Base-by-base conservation (phyloP, 2,113 vertebrate genomes). In the Trematomus loennbergii region DNA sequence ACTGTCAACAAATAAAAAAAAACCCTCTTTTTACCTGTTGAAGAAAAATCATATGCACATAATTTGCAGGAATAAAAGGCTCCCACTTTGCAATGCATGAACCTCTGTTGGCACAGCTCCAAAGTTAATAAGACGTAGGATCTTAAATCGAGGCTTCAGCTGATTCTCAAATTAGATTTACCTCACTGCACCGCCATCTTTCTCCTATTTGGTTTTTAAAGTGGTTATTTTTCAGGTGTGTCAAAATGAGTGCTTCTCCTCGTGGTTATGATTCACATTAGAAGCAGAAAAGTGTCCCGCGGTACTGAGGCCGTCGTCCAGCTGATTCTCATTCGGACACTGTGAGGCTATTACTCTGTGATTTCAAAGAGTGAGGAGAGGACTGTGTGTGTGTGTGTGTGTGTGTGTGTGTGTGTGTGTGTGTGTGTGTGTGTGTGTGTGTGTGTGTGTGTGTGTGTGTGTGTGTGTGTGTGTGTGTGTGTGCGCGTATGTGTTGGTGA, bases 311-410 rank as follows among this genome's bases (percentile, higher is more conserved):
- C 69, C 40, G 36, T 15, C 16, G 59, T 65, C 25, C 78, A 78
- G 46, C 67, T 67, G 64, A 74, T 61, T 79, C 62, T 58, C 48
- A 45, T 69, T 78, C 17, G 69, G 60, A 86, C 59, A 45, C 54
- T 67, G 65, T 55, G 45, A 59, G 54, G 70, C 50, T 66, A 69
- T 69, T 71, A 79, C 57, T 57, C 65, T 64, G 48, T 57, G 40
- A 59, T 72, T 68, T 77, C 46, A 81, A 64, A 55, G 52, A 66
- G 22, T 55, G 48, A 54, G 53, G 58, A 70, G 25, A 52, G 57
- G 73, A n/a, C 16, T 48, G 64, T 60, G 2, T 57, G 63, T n/a
- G 33, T 15, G 64, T 55, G 52, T 57, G 18, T 54, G 48, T 25
- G n/a, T 18, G 40, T 29, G 9, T 65, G 59, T 25, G 54, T 61